Base-by-base conservation (phyloP, 2,797 vertebrate genomes). In the Denticeps clupeoides region DNA sequence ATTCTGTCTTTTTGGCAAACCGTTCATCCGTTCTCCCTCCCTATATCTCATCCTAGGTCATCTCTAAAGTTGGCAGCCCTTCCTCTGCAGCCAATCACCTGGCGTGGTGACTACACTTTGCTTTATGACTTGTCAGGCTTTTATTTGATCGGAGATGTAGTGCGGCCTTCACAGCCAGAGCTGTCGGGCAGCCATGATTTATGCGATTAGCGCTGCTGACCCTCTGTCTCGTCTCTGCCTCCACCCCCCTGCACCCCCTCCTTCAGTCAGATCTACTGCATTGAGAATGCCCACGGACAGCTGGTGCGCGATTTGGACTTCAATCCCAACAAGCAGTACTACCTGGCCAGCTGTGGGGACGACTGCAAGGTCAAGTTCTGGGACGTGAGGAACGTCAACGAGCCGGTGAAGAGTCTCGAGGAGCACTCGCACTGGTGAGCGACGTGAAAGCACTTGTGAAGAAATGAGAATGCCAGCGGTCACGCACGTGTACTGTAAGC, bases 331-430 rank as follows among this genome's bases (percentile, higher is more conserved):
- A 92, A 89, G 50, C 94, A 98, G 68, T 98, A 98, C 80, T 97
- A 91, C 78, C 71, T 98, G 64, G 87, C 92, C 59, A 97, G 90
- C 87, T 98, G 94, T 0, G 93, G 94, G 35, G 94, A 97, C 25
- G 94, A 97, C 87, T 97, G 93, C 83, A 97, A 89, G 82, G 94
- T 96, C 78, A 97, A 92, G 76, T 98, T 98, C 82, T 98, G 94
- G 94, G 94, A 98, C 41, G 87, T 90, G 1, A 88, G 94, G 49
- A 90, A 87, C 7, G 79, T 87, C 70, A 77, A 74, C 2, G 91
- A 95, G 56, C 91, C 94, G 0, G 82, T 98, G 72, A 91, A 87
- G 78, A 86, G 79, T 33, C 83, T 97, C 55, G 93, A 97, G 79
- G 91, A 97, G 62, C 94, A 98, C 76, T 98, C 93, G 1, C 94